Percentiles rank a stretch among this genome's conserved stretches.
Conservation (phyloP, 2,888 invertebrate species). For the Aethes cnicana region DNA sequence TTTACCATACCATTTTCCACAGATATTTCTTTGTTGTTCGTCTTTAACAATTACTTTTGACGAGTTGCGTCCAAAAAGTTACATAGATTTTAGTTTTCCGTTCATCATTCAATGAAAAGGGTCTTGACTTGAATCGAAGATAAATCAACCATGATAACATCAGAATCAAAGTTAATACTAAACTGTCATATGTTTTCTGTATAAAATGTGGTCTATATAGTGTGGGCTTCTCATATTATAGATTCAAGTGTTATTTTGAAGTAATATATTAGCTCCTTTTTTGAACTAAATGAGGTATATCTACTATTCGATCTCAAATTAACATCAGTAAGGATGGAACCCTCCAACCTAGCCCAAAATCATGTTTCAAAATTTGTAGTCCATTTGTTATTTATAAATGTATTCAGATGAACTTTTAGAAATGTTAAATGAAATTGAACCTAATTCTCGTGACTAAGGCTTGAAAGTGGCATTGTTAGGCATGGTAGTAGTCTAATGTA, state of each 20-base stretch:
- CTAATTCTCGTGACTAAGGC: not conserved
- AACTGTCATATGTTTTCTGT: too few relatives aligned
- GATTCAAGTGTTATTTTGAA: not conserved
- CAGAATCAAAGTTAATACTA: too few relatives aligned
- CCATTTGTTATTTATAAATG: conserved; percentile 1
- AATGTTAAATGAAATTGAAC: conserved; percentile 4
- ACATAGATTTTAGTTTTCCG: too few relatives aligned
- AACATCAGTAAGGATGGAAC: not conserved
- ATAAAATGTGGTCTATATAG: too few relatives aligned
- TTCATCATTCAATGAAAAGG: too few relatives aligned
- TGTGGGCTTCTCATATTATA: too few relatives aligned
- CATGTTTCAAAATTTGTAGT: conserved; percentile 19
- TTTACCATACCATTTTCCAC: too few relatives aligned
- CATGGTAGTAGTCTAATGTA: not conserved
- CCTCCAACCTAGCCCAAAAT: conserved; percentile 1
- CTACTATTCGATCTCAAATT: not conserved
- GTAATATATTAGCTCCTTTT: not conserved
- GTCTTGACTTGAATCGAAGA: too few relatives aligned
- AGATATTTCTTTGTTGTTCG: too few relatives aligned
- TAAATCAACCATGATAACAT: too few relatives aligned
- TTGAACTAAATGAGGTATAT: not conserved
- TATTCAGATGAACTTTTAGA: conserved; percentile 9
- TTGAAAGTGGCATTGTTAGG: not conserved
- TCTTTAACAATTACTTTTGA: too few relatives aligned
- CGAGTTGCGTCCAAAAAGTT: too few relatives aligned